Evolutionary conservation across 1,140 invertebrate genomes (phyloP), one percentile per base, ranked within the genome.

Genomic region (Trissolcus basalis): DNA sequence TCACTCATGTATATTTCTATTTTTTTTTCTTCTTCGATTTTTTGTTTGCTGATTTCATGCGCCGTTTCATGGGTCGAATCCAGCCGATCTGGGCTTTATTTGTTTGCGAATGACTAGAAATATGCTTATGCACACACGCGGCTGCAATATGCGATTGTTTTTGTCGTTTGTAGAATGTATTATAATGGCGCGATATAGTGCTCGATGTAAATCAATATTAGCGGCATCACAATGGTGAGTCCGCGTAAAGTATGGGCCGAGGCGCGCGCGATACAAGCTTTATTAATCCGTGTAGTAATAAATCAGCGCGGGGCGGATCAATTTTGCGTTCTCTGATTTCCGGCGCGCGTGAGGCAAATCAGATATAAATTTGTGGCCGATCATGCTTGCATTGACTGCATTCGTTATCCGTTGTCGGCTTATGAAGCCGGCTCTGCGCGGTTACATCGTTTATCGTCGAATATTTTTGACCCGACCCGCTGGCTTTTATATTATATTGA

Each of bases 361-460:
- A 83, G 84, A 84, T 86, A 86, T 84, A 85, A 86, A 86, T 86
- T 85, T 82, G 82, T 75, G 81, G 81, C 80, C 67, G 77, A 80
- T 82, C 77, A 76, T 77, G 71, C 75, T 70, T 71, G 78, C 69
- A 78, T 78, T 76, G 75, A 77, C 72, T 75, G 71, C 74, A 73
- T 81, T 81, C 69, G 81, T 82, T 81, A 81, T 80, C 69, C 74
- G 71, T 43, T 75, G 67, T 74, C 67, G 60, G 71, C 71, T 72
- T 70, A 75, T 75, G 71, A 75, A 79, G 67, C 77, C 71, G n/a
- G 72, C 75, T 72, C 19, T 6, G 19, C 19, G 72, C 59, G 68
- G 67, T 76, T 63, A 72, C 72, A 61, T 63, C 68, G 69, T 79
- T 76, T 79, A 76, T 79, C 72, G 77, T 49, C 55, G 51, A 74